Evolutionary conservation across 2,888 invertebrate species (phyloP), one percentile per base, ranked within the genome.

Genomic region (Drosophila phalerata): DNA sequence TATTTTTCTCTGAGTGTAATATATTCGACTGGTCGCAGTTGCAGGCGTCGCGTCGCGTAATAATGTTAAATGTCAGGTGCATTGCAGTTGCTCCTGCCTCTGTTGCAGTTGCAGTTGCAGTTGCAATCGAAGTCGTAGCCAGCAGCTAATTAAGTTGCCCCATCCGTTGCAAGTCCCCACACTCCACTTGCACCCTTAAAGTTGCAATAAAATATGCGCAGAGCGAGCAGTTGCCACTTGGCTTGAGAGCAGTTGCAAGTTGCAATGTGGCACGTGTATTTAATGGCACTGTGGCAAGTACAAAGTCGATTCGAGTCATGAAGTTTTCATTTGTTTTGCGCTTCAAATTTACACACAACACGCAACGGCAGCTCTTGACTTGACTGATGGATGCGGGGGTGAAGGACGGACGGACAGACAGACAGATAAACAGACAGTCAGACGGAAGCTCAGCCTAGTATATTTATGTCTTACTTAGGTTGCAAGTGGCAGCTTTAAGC

Each of bases 61-160:
- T 83, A 85, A 82, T 87, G 82, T 87, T 87, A 85, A 83, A 85
- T 83, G 80, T 81, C 87, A 85, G 87, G 85, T 87, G 82, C 82
- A 86, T 49, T 83, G 82, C 85, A 86, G 79, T 81, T 69, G 64
- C 67, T 47, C 25, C 11, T 3, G 53, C 28, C 13, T 25, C 53
- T 13, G 40, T 56, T 45, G 56, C 68, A 34, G 52, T 56, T 55
- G 63, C 45, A 32, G 25, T 58, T 47, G 72, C 45, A 55, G n/a
- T 58, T 34, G 53, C 70, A 65, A 67, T 73, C 69, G 67, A 65
- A 77, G 61, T 61, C 63, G 62, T 53, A 64, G 71, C 73, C 71
- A 66, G 76, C 76, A 68, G 79, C 88, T 85, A 84, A 86, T 88
- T 86, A 83, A 85, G 88, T 88, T 88, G 81, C 84, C 76, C 19